Percentiles rank a stretch among this genome's conserved stretches.
phyloP scores from a whole-genome alignment of 2,888 invertebrate species.

The Chloromyia formosa region DNA sequence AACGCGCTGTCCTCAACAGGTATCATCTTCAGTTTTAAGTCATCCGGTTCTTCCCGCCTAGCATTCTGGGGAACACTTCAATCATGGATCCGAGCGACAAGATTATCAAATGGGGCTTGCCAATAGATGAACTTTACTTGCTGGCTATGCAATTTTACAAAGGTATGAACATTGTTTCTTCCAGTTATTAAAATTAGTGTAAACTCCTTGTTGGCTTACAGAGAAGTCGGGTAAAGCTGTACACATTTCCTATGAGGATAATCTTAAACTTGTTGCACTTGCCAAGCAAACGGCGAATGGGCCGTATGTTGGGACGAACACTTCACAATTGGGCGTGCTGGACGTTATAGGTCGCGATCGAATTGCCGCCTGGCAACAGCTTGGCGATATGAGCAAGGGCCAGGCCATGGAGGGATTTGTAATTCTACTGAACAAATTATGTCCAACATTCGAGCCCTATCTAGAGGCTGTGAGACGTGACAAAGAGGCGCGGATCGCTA shows the following conservation, averaged over 20 bases:
- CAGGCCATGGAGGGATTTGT: constrained; percentile 95
- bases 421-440: constrained; percentile 83
- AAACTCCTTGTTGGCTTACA: constrained; percentile 59
- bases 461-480: constrained; percentile 92
- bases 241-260: constrained; percentile 92
- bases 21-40: too few species aligned
- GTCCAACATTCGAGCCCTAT: constrained; percentile 90
- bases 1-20: too few species aligned
- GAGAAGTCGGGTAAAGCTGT: constrained; percentile 98
- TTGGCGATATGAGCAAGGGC: constrained; percentile 85
- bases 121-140: constrained; percentile 84
- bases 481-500: constrained; percentile 73
- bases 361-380: constrained; percentile 90
- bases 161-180: constrained; percentile 76
- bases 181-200: too few species aligned
- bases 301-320: constrained; percentile 75
- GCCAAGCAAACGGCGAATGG: constrained; percentile 92
- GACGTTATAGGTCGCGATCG: constrained; percentile 96
- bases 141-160: constrained; percentile 91
- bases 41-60: too few species aligned
- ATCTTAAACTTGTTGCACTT: constrained; percentile 88
- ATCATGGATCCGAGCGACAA: background rate
- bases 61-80: too few species aligned
- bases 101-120: constrained; percentile 72
- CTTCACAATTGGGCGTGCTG: constrained; percentile 86